Evolutionary conservation across 2,888 invertebrate species (phyloP).

Genomic region (Poecilobothrus nobilitatus): DNA sequence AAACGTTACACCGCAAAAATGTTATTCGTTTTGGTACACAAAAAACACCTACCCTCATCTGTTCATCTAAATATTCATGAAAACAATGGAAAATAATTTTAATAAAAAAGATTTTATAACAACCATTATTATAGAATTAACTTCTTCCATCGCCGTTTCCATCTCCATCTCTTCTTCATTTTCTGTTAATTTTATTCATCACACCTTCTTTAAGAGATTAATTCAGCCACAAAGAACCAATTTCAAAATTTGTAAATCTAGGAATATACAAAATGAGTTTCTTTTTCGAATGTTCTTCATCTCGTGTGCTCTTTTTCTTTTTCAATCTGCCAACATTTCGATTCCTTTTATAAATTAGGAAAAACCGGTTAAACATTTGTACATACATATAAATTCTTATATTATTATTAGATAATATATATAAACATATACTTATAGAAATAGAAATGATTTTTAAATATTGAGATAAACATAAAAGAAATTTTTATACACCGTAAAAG

Average conservation of each 20-base stretch:
- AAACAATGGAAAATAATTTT: too few species aligned
- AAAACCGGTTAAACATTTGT: background rate
- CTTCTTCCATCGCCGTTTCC: too few species aligned
- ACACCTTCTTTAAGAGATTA: background rate
- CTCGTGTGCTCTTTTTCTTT: background rate
- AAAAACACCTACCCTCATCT: too few species aligned
- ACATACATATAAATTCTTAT: background rate
- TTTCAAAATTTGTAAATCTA: background rate
- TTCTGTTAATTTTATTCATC: background rate
- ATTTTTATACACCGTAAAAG: background rate
- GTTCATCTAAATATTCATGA: too few species aligned
- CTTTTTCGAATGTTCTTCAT: background rate
- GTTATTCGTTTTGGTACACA: too few species aligned
- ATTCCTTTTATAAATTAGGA: background rate
- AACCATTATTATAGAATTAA: too few species aligned
- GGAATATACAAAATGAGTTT: background rate
- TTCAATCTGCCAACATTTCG: background rate
- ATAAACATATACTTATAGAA: background rate
- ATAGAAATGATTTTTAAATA: background rate
- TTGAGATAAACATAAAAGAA: background rate
- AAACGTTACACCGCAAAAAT: too few species aligned
- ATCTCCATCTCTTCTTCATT: too few species aligned
- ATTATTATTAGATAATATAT: background rate
- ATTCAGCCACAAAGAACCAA: background rate
- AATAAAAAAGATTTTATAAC: too few species aligned